A percentile compares a stretch with the other conserved stretches of the same genome.
Evolutionary conservation across 1,140 invertebrate genomes (phyloP).

Genomic region (Steinernema feltiae): DNA sequence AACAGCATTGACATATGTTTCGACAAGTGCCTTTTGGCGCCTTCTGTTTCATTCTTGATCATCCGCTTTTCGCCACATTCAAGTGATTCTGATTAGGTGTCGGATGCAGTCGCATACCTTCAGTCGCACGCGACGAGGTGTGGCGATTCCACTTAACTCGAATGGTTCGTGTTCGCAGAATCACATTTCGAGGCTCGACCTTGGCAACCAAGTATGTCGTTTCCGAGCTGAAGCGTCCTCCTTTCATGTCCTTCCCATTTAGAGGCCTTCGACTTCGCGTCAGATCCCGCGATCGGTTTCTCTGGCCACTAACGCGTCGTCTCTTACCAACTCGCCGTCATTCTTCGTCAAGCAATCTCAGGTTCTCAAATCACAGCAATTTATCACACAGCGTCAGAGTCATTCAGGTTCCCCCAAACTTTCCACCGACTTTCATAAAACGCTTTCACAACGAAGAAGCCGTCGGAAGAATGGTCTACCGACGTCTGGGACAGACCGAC

Average conservation of each 20-base stretch:
- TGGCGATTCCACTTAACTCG: constrained; percentile 24
- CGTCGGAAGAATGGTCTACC: constrained; percentile 63
- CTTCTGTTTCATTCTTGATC: neutral
- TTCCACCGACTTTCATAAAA: constrained; percentile 34
- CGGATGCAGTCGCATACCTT: constrained; percentile 41
- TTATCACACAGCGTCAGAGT: neutral
- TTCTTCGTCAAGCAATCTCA: neutral
- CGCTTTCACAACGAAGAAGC: constrained; percentile 64
- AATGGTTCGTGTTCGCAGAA: constrained; percentile 30
- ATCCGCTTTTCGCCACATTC: neutral
- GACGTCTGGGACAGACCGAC: constrained; percentile 64
- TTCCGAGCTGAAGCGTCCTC: neutral
- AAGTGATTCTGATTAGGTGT: neutral
- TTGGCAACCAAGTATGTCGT: neutral
- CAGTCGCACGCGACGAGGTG: constrained; percentile 32
- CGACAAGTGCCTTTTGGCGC: neutral
- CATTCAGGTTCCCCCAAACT: constrained; percentile 14
- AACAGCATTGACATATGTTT: neutral
- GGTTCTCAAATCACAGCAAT: neutral
- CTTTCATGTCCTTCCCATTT: constrained; percentile 9
- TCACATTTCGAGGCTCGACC: constrained; percentile 20
- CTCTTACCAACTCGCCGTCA: neutral
- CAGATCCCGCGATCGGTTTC: constrained; percentile 31
- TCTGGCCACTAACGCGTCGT: constrained; percentile 18
- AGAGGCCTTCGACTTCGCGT: constrained; percentile 31